phyloP scores from a whole-genome alignment of 2,113 vertebrate species.

The crab-eating macaque (Macaca fascicularis) region T2T-MFA8v1.1 NC_088379.1:193308001-193308500 shows the following conservation, averaged over 20 bases:
- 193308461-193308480: not conserved
- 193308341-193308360: not conserved
- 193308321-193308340: not conserved
- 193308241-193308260: not conserved
- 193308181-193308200: not conserved
- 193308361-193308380: not conserved
- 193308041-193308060: not conserved
- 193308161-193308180: not conserved
- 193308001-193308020: not conserved
- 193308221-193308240: not conserved
- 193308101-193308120: not conserved
- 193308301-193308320: not conserved
- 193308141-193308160: not conserved
- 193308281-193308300: not conserved
- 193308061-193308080: not conserved
- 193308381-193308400: not conserved
- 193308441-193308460: not conserved
- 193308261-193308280: not conserved
- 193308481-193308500: not conserved
- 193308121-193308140: not conserved
- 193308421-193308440: not conserved
- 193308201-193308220: not conserved
- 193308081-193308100: not conserved
- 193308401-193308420: not conserved
- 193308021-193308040: not conserved